A percentile compares a stretch with the other conserved stretches of the same genome.
Conservation (phyloP, 2,888 invertebrate genomes). For the Leptogaster cylindrica region DNA sequence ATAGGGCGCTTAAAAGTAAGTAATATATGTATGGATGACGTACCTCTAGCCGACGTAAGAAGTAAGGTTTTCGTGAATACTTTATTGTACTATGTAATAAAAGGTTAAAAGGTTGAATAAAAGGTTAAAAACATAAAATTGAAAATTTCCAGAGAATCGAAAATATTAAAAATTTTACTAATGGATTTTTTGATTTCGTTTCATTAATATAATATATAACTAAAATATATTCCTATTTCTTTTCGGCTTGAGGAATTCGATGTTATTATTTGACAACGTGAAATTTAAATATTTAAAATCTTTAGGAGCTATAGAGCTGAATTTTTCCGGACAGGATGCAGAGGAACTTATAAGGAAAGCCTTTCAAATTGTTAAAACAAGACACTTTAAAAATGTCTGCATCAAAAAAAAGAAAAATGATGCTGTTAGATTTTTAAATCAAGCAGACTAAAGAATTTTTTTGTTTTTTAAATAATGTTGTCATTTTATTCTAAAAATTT, state of each 20-base stretch:
- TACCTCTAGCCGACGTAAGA: too few species aligned
- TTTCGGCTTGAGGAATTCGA: too few species aligned
- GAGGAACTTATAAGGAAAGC: neutral
- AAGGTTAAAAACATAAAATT: too few species aligned
- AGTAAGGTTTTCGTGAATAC: too few species aligned
- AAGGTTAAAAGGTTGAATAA: too few species aligned
- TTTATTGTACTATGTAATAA: too few species aligned
- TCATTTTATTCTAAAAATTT: too few species aligned
- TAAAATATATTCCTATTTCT: too few species aligned
- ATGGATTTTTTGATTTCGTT: too few species aligned
- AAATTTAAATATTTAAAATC: neutral
- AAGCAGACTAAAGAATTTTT: neutral
- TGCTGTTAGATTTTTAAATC: neutral
- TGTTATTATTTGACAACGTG: neutral
- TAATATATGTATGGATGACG: neutral
- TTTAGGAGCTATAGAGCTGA: neutral
- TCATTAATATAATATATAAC: too few species aligned
- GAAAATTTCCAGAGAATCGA: too few species aligned
- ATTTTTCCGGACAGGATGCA: neutral
- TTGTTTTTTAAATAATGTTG: neutral
- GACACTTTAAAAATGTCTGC: neutral
- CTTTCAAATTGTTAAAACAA: neutral
- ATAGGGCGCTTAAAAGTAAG: neutral
- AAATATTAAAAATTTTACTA: too few species aligned
- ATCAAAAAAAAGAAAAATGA: neutral